Evolutionary conservation across 2,113 vertebrate genomes (phyloP).

Genomic region (Larimichthys polyactis): DNA sequence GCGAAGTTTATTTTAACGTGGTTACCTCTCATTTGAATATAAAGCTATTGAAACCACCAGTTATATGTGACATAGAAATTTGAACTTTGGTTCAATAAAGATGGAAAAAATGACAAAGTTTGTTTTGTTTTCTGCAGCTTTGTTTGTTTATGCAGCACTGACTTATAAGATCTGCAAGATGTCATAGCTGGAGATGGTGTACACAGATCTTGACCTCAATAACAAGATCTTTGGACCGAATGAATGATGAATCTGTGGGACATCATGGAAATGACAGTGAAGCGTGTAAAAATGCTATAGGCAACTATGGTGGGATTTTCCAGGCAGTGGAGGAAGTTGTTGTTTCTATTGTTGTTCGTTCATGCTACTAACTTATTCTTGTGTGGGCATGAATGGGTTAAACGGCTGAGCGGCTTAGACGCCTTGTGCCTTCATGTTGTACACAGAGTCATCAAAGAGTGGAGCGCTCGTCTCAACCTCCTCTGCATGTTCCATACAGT

Average conservation of each 20-base stretch:
- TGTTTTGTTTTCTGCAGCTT: not conserved
- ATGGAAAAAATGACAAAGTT: not conserved
- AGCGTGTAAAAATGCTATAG: conserved; percentile 2
- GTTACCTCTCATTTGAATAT: not conserved
- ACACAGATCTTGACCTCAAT: conserved; percentile 41
- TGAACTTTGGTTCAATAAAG: not conserved
- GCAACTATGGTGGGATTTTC: conserved; percentile 36
- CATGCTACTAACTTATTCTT: conserved; percentile 56
- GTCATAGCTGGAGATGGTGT: conserved; percentile 9
- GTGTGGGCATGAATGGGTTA: conserved; percentile 84
- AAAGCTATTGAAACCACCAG: not conserved
- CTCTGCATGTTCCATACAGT: conserved; percentile 83
- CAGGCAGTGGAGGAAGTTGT: conserved; percentile 51
- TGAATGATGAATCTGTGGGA: conserved; percentile 4
- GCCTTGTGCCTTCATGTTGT: conserved; percentile 39
- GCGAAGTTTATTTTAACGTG: no score
- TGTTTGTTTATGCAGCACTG: not conserved
- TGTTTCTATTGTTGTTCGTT: conserved; percentile 29
- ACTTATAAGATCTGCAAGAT: conserved; percentile 41
- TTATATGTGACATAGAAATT: no score
- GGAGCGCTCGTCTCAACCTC: conserved; percentile 67
- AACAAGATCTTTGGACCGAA: conserved; percentile 26
- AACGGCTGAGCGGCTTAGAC: conserved; percentile 48
- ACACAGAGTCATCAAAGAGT: conserved; percentile 55
- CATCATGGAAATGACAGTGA: conserved; percentile 57